Evolutionary conservation across 2,797 vertebrate species (phyloP).

Genomic region (Sebastes hubbsi): DNA sequence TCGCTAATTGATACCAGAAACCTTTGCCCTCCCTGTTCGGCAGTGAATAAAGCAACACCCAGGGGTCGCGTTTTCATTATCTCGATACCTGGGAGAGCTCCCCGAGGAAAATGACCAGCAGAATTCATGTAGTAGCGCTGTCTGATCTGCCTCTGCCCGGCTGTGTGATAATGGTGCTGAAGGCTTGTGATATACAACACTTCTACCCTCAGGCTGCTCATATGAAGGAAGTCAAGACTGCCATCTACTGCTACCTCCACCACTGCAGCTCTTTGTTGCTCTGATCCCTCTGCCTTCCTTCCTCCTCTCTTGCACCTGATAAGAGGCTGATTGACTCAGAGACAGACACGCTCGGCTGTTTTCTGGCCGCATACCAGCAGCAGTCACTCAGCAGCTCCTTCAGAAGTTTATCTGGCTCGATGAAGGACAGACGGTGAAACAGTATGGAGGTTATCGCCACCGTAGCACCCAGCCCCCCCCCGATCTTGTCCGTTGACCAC

Average conservation of each 20-base stretch:
- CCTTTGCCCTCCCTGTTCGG: slow-evolving; percentile 66
- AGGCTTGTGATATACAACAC: slow-evolving; percentile 71
- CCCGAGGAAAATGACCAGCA: slow-evolving; percentile 59
- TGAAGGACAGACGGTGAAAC: slow-evolving; percentile 80
- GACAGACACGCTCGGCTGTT: slow-evolving; percentile 80
- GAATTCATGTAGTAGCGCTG: slow-evolving; percentile 51
- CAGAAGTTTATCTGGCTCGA: slow-evolving; percentile 80
- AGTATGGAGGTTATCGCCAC: slow-evolving; percentile 74
- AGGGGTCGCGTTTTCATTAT: slow-evolving; percentile 73
- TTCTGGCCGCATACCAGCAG: slow-evolving; percentile 79
- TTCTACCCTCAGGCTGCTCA: slow-evolving; percentile 53
- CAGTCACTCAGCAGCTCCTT: slow-evolving; percentile 85
- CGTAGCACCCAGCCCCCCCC: slow-evolving; percentile 47
- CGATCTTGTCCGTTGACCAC: slow-evolving; percentile 63
- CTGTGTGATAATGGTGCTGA: slow-evolving; percentile 65
- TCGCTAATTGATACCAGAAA: slow-evolving; percentile 79
- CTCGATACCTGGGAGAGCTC: slow-evolving; percentile 62
- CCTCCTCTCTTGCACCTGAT: slow-evolving; percentile 73
- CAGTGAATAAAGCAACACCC: slow-evolving; percentile 67
- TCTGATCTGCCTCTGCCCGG: slow-evolving; percentile 55
- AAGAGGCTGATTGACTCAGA: slow-evolving; percentile 80
- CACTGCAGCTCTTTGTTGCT: slow-evolving; percentile 66
- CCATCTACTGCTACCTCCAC: slow-evolving; percentile 91
- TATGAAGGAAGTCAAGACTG: slow-evolving; percentile 90
- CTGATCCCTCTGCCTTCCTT: slow-evolving; percentile 30